Conservation (phyloP, 2,888 invertebrate genomes). For the Germaria angustata region DNA sequence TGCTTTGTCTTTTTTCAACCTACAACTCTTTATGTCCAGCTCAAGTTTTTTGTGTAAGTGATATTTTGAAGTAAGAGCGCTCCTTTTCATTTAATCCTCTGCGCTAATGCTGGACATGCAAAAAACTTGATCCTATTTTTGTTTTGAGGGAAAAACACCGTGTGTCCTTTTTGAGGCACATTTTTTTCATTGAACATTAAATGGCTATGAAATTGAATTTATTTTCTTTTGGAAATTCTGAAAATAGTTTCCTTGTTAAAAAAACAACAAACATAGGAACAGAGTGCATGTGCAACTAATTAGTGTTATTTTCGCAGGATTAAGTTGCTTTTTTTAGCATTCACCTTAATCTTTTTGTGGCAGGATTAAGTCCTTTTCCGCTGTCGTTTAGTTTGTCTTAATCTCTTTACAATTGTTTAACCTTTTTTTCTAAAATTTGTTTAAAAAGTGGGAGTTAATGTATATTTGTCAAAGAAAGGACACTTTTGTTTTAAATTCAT, state of each 20-base stretch:
- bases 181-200: slow-evolving; percentile 15
- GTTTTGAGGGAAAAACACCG: slow-evolving; percentile 37
- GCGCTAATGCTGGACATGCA: slow-evolving; percentile 60
- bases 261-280: slow-evolving; percentile 1
- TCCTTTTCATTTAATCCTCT: slow-evolving; percentile 34
- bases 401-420: slow-evolving; percentile 38
- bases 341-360: background rate
- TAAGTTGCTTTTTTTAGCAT: background rate
- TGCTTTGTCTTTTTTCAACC: background rate
- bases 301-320: slow-evolving; percentile 1
- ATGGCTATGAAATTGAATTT: slow-evolving; percentile 12
- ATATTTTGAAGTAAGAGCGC: background rate
- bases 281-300: background rate
- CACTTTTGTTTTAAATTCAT: background rate
- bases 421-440: slow-evolving; percentile 27
- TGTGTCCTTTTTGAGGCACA: slow-evolving; percentile 10
- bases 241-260: too few relatives aligned
- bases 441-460: background rate
- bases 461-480: background rate
- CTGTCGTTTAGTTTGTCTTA: too few relatives aligned
- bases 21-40: slow-evolving; percentile 27
- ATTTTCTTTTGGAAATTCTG: slow-evolving; percentile 33
- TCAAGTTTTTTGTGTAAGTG: slow-evolving; percentile 2
- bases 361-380: too few relatives aligned
- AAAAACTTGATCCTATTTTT: slow-evolving; percentile 74